Percentiles rank a stretch among this genome's conserved stretches.
These are phyloP conservation scores for Tautogolabrus adspersus DNA, from an alignment of 2,113 vertebrate genomes.

Conservation along the genomic window DNA sequence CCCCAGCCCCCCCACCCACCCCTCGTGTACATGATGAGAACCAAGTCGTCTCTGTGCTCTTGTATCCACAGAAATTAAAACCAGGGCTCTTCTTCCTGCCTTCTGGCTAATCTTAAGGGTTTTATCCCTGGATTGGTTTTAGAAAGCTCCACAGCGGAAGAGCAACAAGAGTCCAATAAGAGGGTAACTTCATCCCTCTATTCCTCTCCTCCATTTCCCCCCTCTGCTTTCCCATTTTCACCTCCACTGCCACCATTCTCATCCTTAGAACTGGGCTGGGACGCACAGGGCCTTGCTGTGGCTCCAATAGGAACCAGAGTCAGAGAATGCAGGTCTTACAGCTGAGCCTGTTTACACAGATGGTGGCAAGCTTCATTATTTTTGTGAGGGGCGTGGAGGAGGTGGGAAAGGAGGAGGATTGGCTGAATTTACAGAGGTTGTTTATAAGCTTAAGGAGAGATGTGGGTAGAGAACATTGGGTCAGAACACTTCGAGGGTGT, in stretches of 20 bases:
- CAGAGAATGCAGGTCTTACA: slow-evolving; percentile 48
- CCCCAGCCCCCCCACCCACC: not conserved
- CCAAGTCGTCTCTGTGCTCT: slow-evolving; percentile 40
- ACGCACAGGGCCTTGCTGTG: slow-evolving; percentile 34
- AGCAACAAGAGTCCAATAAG: slow-evolving; percentile 62
- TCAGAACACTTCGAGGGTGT: slow-evolving; percentile 55
- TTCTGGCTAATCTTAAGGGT: slow-evolving; percentile 66
- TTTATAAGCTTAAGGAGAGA: slow-evolving; percentile 73
- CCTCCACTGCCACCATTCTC: slow-evolving; percentile 37
- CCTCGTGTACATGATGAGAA: slow-evolving; percentile 61
- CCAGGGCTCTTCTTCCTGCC: slow-evolving; percentile 69
- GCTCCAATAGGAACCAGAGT: slow-evolving; percentile 32
- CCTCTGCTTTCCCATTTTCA: slow-evolving; percentile 14
- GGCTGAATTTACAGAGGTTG: slow-evolving; percentile 68
- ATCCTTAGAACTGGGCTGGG: slow-evolving; percentile 6
- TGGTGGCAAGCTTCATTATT: slow-evolving; percentile 82
- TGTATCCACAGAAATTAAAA: slow-evolving; percentile 70
- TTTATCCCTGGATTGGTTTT: slow-evolving; percentile 68
- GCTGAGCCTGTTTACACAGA: slow-evolving; percentile 84
- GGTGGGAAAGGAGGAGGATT: slow-evolving; percentile 63
- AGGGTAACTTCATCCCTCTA: slow-evolving; percentile 56
- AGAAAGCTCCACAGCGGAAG: slow-evolving; percentile 61
- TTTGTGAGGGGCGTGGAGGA: slow-evolving; percentile 78
- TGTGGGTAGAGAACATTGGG: slow-evolving; percentile 51
- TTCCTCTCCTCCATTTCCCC: slow-evolving; percentile 28